Base-by-base conservation (phyloP, 1,140 invertebrate species). In the Lineus longissimus region DNA sequence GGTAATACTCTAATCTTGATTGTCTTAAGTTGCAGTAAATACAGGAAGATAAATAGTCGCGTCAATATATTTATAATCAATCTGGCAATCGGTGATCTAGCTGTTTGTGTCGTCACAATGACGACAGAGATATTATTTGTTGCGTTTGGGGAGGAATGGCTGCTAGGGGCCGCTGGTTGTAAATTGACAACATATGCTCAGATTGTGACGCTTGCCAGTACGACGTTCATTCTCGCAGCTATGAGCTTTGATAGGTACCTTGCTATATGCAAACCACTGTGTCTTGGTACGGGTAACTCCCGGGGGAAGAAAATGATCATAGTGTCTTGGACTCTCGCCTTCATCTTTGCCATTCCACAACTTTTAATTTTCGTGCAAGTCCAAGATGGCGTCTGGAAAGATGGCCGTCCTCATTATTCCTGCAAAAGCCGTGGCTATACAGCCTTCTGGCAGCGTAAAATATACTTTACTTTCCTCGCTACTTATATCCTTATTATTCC, bases 51-150 rank as follows among this genome's bases (percentile, higher is more conserved):
- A 19, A 73, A 80, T 51, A 79, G 74, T 56, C 66, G 83, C 25
- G 82, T 84, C 4, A 84, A 84, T 67, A 77, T 83, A 25, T 84
- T 82, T 68, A 83, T 84, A 55, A 73, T 84, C 6, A 80, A 84
- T 67, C 67, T 84, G 59, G 82, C 83, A 9, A 69, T 83, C 27
- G 83, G 82, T 2, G 82, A 84, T 62, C 69, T 84, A 17, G 75
- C 78, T 13, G 80, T 84, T 4, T 82, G 81, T 64, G 72, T 71
- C 33, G 76, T 81, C 25, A 82, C 82, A 11, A 84, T 83, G 81
- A 79, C 80, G 7, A 81, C 81, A 0, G 82, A 84, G 62, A 75
- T 84, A 22, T 61, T 84, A 4, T 81, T 78, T 59, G 72, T 82
- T 56, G 76, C 81, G 4, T 83, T 80, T 66, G 81, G 80, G 9